Evolutionary conservation across 2,888 invertebrate genomes (phyloP).

Genomic region (Zaprionus lineosus): DNA sequence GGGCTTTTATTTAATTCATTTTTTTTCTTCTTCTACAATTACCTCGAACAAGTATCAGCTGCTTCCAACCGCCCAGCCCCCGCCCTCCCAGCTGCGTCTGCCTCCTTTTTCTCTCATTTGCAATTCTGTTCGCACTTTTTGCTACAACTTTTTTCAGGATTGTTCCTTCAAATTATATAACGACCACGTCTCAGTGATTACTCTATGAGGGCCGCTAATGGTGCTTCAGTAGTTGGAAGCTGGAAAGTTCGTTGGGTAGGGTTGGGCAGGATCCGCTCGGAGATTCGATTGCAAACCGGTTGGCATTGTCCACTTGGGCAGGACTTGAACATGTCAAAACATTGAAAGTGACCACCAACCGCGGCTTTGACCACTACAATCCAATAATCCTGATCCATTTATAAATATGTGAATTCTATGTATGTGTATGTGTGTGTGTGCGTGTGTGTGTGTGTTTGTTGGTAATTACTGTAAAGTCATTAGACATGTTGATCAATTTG

Average conservation of each 20-base stretch:
- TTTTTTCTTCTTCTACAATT: conserved; percentile 19
- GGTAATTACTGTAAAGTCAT: conserved; percentile 23
- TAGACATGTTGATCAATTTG: conserved; percentile 53
- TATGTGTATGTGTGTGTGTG: too few relatives aligned
- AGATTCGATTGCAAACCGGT: conserved; percentile 30
- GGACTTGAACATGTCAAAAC: conserved; percentile 33
- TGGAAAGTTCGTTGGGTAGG: conserved; percentile 6
- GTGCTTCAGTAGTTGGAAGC: conserved; percentile 37
- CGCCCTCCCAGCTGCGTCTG: too few relatives aligned
- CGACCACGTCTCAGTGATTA: conserved; percentile 40
- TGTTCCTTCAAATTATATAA: conserved; percentile 18
- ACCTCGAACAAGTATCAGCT: conserved; percentile 19
- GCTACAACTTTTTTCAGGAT: not conserved
- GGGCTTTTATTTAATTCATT: conserved; percentile 18
- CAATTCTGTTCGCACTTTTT: conserved; percentile 14
- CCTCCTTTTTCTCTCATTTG: not conserved
- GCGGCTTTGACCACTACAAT: conserved; percentile 52
- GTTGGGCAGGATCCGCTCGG: not conserved
- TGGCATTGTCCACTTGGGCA: conserved; percentile 30
- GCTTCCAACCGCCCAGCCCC: too few relatives aligned
- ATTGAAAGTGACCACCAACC: conserved; percentile 54
- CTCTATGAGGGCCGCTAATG: conserved; percentile 32
- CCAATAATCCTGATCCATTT: conserved; percentile 7
- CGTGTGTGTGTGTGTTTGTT: conserved; percentile 6
- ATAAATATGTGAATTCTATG: too few relatives aligned